Conservation (phyloP, 1,140 invertebrate species). For the Atopsyche davidsoni region DNA sequence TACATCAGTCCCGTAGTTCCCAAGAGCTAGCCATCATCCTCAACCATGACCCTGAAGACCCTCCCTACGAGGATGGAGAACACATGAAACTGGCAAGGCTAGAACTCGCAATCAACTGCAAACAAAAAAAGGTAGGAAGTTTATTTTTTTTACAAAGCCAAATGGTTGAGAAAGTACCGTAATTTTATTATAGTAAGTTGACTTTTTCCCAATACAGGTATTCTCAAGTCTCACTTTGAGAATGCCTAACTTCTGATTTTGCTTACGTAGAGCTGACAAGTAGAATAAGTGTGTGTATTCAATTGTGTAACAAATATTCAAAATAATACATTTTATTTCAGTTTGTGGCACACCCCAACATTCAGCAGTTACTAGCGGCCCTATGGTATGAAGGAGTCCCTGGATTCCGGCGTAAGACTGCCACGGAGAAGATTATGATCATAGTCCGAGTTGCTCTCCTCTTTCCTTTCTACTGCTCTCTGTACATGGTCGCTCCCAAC, state of each 20-base stretch:
- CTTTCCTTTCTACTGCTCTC: slow-evolving; percentile 78
- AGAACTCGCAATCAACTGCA: slow-evolving; percentile 84
- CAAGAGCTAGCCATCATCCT: slow-evolving; percentile 87
- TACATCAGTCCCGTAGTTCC: slow-evolving; percentile 84
- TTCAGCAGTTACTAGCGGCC: slow-evolving; percentile 83
- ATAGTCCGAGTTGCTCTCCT: slow-evolving; percentile 68
- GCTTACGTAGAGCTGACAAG: no score
- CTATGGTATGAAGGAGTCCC: slow-evolving; percentile 92
- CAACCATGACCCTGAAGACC: slow-evolving; percentile 72
- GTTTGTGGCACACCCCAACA: slow-evolving; percentile 91
- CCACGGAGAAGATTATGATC: slow-evolving; percentile 61
- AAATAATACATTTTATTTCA: slow-evolving; percentile 39
- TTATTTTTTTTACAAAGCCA: no score
- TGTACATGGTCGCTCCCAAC: slow-evolving; percentile 76
- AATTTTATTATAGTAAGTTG: no score
- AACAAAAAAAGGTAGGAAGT: slow-evolving; percentile 89
- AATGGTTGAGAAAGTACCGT: no score
- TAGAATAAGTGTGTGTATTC: not conserved
- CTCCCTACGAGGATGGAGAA: slow-evolving; percentile 61
- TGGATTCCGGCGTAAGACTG: slow-evolving; percentile 74
- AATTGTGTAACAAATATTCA: slow-evolving; percentile 5
- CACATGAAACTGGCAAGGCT: slow-evolving; percentile 74
- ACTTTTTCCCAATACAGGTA: no score
- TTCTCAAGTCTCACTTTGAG: no score
- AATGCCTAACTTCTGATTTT: no score